Evolutionary conservation across 2,797 vertebrate species (phyloP).

Genomic region (Helicolenus hilgendorfi): DNA sequence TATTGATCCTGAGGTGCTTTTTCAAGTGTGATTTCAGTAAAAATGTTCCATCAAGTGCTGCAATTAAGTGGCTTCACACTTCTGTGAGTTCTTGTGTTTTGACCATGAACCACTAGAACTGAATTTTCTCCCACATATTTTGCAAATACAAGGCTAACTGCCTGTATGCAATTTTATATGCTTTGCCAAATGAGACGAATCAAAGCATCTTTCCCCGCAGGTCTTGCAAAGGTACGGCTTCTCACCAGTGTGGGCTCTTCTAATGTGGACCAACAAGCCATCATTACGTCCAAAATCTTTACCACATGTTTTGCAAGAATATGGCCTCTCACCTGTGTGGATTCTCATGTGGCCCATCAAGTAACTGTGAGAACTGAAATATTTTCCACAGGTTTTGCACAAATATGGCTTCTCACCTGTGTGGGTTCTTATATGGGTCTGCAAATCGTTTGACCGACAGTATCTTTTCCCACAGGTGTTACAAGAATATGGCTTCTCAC

Average conservation of each 20-base stretch:
- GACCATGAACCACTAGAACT: not conserved
- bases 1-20: no score
- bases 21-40: not conserved
- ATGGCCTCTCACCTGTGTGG: not conserved
- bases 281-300: not conserved
- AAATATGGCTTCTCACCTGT: not conserved
- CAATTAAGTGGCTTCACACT: not conserved
- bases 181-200: not conserved
- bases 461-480: not conserved
- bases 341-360: not conserved
- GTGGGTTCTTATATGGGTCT: not conserved
- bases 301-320: not conserved
- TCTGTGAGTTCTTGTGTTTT: not conserved
- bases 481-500: not conserved
- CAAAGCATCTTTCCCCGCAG: not conserved
- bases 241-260: not conserved
- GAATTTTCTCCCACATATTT: no score
- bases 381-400: not conserved
- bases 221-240: not conserved
- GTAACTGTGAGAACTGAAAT: not conserved
- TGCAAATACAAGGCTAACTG: not conserved
- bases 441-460: not conserved
- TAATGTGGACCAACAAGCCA: not conserved
- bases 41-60: not conserved
- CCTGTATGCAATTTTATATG: not conserved